Conservation (phyloP, 2,888 invertebrate genomes). For the Heliconius ethilla region DNA sequence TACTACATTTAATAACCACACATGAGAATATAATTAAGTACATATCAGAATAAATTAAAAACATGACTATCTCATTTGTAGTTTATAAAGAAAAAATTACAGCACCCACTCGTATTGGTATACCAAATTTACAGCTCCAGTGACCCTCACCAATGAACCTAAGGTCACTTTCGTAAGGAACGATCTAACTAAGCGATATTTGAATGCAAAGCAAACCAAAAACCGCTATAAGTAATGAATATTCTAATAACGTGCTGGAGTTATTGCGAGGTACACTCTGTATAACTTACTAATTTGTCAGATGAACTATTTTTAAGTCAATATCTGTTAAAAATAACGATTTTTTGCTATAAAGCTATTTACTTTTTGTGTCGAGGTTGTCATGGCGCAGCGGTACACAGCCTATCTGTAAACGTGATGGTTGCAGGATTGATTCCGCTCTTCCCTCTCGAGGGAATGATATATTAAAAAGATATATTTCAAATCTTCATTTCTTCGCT, state of each 20-base stretch:
- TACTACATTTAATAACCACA: too few relatives aligned
- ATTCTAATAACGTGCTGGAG: constrained; percentile 35
- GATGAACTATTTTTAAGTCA: neutral
- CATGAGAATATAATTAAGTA: too few relatives aligned
- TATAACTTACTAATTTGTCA: constrained; percentile 12
- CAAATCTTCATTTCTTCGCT: too few relatives aligned
- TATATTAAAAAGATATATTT: too few relatives aligned
- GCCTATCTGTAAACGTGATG: too few relatives aligned
- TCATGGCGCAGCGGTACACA: too few relatives aligned
- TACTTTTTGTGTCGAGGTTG: too few relatives aligned
- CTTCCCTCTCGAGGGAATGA: too few relatives aligned
- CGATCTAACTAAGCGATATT: constrained; percentile 32
- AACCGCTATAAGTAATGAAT: constrained; percentile 37
- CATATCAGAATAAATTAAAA: neutral
- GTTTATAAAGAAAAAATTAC: constrained; percentile 12
- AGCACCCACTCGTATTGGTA: constrained; percentile 15
- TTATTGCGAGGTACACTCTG: constrained; percentile 11
- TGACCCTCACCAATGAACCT: constrained; percentile 29
- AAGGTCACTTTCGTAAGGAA: constrained; percentile 41
- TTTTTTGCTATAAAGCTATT: neutral
- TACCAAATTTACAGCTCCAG: constrained; percentile 31
- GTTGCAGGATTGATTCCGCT: too few relatives aligned
- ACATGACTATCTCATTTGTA: neutral
- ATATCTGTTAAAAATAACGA: neutral
- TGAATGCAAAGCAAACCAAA: constrained; percentile 32